Base-by-base conservation (phyloP, 2,888 invertebrate species). In the Dendrolimus houi region DNA sequence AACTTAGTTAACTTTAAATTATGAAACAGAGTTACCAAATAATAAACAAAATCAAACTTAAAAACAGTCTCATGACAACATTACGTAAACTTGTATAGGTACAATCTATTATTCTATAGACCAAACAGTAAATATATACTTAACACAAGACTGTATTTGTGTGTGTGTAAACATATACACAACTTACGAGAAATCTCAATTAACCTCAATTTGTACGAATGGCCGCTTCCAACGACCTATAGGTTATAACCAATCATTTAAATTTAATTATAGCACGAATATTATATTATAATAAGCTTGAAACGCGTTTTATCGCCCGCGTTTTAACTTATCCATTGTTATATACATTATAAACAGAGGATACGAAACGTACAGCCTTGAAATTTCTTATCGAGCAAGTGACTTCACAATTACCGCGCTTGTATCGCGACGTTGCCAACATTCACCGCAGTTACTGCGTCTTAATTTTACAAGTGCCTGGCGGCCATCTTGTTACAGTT, bases 381-480 rank as follows among this genome's bases (percentile, higher is more conserved):
- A 88, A 85, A 85, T 74, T 79, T 85, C 86, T 88, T 89, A 90
- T 89, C 89, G 83, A 83, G 81, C 79, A 81, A 83, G 71, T 76
- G 81, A 80, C 79, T 77, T 74, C 72, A 74, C 76, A 76, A 77
- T 77, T 74, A 75, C 74, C 63, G 60, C 41, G 54, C 29, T 62
- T 63, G 59, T 63, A 67, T 68, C 62, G 61, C 68, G 84, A 84
- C 87, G 90, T 89, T 89, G 90, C 88, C 89, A 86, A 79, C 77
- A 71, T 78, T 83, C 76, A 73, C 72, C 70, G 74, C 72, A 74
- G 76, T 71, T 81, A 86, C 77, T 90, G 81, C 90, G 90, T 82
- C 85, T 85, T 81, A 88, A 82, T 81, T 85, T 84, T 80, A 81
- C 68, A 69, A 70, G 58, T 62, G 54, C 52, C 66, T 68, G 70